Conservation (phyloP, 2,113 vertebrate genomes). For the Canis aureus region DNA sequence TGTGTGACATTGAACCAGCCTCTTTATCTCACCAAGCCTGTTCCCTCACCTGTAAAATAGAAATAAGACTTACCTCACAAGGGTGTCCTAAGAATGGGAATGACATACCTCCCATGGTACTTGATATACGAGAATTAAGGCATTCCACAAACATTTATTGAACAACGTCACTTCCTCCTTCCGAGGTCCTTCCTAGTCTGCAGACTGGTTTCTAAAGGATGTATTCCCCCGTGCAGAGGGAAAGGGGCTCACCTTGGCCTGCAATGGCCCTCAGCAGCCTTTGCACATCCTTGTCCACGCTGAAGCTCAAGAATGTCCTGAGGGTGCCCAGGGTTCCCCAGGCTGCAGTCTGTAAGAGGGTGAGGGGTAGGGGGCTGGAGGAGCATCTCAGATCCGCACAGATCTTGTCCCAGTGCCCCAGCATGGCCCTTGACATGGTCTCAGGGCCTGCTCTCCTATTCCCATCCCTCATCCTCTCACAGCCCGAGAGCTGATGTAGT, state of each 20-base stretch:
- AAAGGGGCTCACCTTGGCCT: conserved; percentile 75
- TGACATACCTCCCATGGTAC: background rate
- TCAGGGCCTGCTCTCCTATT: background rate
- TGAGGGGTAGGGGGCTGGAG: background rate
- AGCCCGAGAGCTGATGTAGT: background rate
- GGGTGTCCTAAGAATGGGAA: background rate
- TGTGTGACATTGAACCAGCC: background rate
- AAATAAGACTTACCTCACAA: background rate
- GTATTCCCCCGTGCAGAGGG: background rate
- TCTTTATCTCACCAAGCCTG: background rate
- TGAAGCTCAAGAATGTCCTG: conserved; percentile 81
- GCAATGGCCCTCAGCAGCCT: conserved; percentile 73
- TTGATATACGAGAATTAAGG: background rate
- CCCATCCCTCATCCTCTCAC: background rate
- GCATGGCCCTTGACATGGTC: background rate
- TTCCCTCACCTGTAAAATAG: background rate
- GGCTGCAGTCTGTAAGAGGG: conserved; percentile 66
- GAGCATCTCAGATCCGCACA: too few species aligned
- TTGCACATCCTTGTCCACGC: conserved; percentile 79
- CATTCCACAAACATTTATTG: background rate
- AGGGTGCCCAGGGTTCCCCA: conserved; percentile 86
- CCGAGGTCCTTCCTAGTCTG: background rate
- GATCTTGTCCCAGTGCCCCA: accelerated
- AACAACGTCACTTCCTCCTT: background rate
- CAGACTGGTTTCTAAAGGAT: background rate